Conservation (phyloP, 1,140 invertebrate genomes). For the Nylanderia fulva region DNA sequence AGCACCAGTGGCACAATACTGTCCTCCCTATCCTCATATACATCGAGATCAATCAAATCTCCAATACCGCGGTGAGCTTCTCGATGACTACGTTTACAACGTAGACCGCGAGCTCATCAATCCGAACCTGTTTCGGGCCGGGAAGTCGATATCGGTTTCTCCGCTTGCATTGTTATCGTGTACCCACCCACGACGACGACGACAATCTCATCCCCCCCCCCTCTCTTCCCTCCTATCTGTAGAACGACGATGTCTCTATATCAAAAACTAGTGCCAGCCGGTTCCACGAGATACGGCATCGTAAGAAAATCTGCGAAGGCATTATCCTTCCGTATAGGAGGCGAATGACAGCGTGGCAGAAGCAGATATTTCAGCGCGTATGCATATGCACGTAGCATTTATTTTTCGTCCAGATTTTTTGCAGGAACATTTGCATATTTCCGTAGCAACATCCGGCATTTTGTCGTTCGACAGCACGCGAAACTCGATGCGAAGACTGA, state of each 20-base stretch:
- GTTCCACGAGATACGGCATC: constrained; percentile 34
- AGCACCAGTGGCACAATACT: constrained; percentile 74
- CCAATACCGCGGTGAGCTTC: constrained; percentile 74
- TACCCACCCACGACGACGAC: constrained; percentile 33
- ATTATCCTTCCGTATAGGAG: constrained; percentile 30
- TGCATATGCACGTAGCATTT: constrained; percentile 40
- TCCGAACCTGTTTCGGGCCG: constrained; percentile 69
- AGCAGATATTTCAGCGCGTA: constrained; percentile 60
- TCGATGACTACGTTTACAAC: constrained; percentile 78
- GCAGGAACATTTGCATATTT: constrained; percentile 27
- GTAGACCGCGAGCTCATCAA: constrained; percentile 78
- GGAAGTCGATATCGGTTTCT: constrained; percentile 75
- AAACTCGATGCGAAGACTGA: constrained; percentile 43
- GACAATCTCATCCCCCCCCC: no score
- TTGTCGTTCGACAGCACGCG: constrained; percentile 26
- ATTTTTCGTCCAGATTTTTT: constrained; percentile 48
- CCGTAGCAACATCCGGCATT: constrained; percentile 20
- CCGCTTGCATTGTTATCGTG: constrained; percentile 74
- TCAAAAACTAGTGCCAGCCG: not conserved
- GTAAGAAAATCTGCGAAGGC: constrained; percentile 63
- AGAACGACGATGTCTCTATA: constrained; percentile 32
- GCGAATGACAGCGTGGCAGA: constrained; percentile 1
- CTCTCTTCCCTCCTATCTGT: not conserved
- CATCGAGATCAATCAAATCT: constrained; percentile 78
- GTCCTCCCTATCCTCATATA: constrained; percentile 69